Conservation (phyloP, 2,113 vertebrate species). For the Holacanthus passer region DNA sequence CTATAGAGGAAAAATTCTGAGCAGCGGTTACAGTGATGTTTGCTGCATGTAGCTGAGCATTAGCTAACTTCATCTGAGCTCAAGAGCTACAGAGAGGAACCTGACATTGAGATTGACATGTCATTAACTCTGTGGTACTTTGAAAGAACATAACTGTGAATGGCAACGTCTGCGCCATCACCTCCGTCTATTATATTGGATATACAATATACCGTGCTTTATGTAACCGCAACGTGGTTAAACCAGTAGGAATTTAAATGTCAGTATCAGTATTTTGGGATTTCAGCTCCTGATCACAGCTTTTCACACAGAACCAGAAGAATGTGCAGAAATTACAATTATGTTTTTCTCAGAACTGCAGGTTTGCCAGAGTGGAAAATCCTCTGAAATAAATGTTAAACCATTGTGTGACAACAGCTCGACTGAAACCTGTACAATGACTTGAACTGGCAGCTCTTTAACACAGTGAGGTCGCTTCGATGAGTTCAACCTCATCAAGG, state of each 20-base stretch:
- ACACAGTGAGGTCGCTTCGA: background rate
- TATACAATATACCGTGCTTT: background rate
- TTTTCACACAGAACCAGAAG: background rate
- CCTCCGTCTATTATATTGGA: background rate
- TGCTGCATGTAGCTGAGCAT: background rate
- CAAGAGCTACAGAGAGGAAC: too few species aligned
- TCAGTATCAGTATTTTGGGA: background rate
- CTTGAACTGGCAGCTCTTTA: background rate
- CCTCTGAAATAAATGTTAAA: background rate
- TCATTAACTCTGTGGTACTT: too few species aligned
- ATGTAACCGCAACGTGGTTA: background rate
- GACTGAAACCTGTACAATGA: too few species aligned
- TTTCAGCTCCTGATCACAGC: background rate
- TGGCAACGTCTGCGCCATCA: background rate
- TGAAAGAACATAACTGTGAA: background rate
- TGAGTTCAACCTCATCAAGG: background rate
- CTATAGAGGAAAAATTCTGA: background rate
- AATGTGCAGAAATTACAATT: background rate
- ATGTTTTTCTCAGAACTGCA: background rate
- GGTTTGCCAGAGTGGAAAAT: background rate
- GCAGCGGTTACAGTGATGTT: background rate
- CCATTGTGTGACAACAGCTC: background rate
- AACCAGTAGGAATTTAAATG: background rate
- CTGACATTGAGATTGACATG: too few species aligned
- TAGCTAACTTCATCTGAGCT: background rate